Evolutionary conservation across 2,888 invertebrate species (phyloP), one percentile per base, ranked within the genome.

Genomic region (Phortica magna): DNA sequence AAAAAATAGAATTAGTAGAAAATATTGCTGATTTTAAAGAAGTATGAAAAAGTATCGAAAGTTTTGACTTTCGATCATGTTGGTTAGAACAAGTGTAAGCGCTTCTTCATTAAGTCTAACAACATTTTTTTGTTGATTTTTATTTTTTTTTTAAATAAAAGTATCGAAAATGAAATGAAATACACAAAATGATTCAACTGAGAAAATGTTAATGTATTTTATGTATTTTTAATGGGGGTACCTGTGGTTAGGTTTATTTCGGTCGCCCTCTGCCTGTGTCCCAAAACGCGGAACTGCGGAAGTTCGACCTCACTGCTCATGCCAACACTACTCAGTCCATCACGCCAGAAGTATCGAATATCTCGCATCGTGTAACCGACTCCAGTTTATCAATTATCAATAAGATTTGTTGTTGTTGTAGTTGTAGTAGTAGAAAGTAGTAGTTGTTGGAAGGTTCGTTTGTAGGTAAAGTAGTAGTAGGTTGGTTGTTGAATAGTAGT

Each of bases 361-460:
- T 97, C 97, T 95, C 96, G 96, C 97, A 97, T 97, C 94, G 97
- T 97, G 96, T 97, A 97, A 95, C 97, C 97, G 96, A 97, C 97
- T 97, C 93, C 88, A 89, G 87, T 89, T 83, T 72, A 76, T 67
- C 22, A 61, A 61, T 19, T 59, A 48, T 31, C 42, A 73, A 61
- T 59, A 42, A 42, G n/a, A 19, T 5, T 70, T 70, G 70, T 70
- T 17, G 17, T 59, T 17, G 19, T 59, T 17, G 41, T 41, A 57
- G 72, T 72, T 72, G 72, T 72, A 59, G 67, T 42, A 65, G 42
- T 67, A n/a, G 55, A 41, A 67, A 72, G n/a, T 72, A n/a, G 59
- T 74, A 77, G 73, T 78, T 67, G 73, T 76, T 74, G 74, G 68
- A 76, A 71, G 65, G 76, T 77, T 76, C 61, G 76, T 67, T 67